Evolutionary conservation across 2,888 invertebrate genomes (phyloP).

Genomic region (Galerucella pusilla): DNA sequence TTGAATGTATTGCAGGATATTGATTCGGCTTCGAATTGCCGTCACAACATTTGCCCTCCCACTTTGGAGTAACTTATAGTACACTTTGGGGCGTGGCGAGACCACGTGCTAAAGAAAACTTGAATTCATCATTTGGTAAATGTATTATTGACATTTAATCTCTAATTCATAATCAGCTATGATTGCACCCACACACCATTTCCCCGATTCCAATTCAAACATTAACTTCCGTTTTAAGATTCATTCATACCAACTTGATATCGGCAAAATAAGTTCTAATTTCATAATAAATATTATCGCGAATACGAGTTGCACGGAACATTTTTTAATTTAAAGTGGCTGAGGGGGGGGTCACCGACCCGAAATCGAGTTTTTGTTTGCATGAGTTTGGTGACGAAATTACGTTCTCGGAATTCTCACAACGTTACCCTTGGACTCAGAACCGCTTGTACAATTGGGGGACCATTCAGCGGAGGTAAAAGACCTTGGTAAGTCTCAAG

Average conservation of each 20-base stretch:
- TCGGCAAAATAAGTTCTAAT: slow-evolving; percentile 1
- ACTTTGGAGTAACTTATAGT: slow-evolving; percentile 56
- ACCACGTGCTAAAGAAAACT: slow-evolving; percentile 54
- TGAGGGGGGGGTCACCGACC: slow-evolving; percentile 37
- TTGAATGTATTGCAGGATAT: slow-evolving; percentile 56
- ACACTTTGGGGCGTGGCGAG: slow-evolving; percentile 58
- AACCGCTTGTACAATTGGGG: slow-evolving; percentile 34
- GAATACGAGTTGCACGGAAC: slow-evolving; percentile 28
- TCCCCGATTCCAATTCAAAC: background rate
- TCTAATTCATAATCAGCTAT: slow-evolving; percentile 18
- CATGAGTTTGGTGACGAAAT: slow-evolving; percentile 37
- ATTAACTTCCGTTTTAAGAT: slow-evolving; percentile 9
- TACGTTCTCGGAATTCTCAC: slow-evolving; percentile 39
- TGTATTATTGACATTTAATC: slow-evolving; percentile 17
- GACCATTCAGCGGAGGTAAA: slow-evolving; percentile 36
- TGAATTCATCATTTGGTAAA: slow-evolving; percentile 33
- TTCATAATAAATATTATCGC: slow-evolving; percentile 15
- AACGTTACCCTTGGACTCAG: slow-evolving; percentile 39
- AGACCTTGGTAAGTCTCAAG: slow-evolving; percentile 35
- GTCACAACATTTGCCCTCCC: slow-evolving; percentile 59
- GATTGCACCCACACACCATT: slow-evolving; percentile 7
- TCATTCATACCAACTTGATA: slow-evolving; percentile 20
- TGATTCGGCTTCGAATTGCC: slow-evolving; percentile 57
- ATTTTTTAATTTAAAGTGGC: slow-evolving; percentile 38
- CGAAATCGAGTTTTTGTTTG: slow-evolving; percentile 37